These are phyloP conservation scores for Eurypyga helias DNA, from an alignment of 2,113 vertebrate species.

Conservation along the genomic window DNA sequence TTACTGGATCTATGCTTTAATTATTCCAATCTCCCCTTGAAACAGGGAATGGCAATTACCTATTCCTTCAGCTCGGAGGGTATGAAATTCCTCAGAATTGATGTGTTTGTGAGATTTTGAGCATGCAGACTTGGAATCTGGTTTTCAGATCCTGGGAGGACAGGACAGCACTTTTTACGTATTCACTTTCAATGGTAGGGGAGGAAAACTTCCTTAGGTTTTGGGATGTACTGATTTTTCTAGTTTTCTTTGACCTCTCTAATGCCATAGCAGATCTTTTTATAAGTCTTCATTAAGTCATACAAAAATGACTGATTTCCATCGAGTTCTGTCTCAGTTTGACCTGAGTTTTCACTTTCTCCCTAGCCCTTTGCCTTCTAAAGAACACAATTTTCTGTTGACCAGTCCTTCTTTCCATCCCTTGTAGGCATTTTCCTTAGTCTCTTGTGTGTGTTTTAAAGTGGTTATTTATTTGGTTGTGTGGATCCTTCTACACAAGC, in stretches of 20 bases:
- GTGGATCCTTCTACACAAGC: not conserved
- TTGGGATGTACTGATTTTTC: not conserved
- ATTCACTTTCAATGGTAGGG: not conserved
- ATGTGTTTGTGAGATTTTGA: not conserved
- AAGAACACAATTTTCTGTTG: not conserved
- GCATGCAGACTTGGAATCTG: not conserved
- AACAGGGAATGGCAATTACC: accelerated
- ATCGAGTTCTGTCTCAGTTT: not conserved
- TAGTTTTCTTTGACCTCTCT: not conserved
- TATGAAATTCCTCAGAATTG: not conserved
- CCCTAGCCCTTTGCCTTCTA: not conserved
- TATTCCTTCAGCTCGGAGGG: accelerated
- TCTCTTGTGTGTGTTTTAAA: not conserved
- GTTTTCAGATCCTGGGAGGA: not conserved
- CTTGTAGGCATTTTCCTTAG: not conserved
- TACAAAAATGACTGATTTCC: not conserved
- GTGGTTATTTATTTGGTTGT: not conserved
- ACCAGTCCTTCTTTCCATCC: not conserved
- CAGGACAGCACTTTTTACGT: not conserved
- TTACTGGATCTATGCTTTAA: not conserved
- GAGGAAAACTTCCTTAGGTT: not conserved
- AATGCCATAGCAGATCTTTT: not conserved
- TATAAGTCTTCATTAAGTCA: not conserved
- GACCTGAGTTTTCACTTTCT: not conserved
- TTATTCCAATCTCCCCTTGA: not conserved